Percentiles rank a stretch among this genome's conserved stretches.
phyloP scores from a whole-genome alignment of 1,140 invertebrate genomes.

The Brachionus rubens region DNA sequence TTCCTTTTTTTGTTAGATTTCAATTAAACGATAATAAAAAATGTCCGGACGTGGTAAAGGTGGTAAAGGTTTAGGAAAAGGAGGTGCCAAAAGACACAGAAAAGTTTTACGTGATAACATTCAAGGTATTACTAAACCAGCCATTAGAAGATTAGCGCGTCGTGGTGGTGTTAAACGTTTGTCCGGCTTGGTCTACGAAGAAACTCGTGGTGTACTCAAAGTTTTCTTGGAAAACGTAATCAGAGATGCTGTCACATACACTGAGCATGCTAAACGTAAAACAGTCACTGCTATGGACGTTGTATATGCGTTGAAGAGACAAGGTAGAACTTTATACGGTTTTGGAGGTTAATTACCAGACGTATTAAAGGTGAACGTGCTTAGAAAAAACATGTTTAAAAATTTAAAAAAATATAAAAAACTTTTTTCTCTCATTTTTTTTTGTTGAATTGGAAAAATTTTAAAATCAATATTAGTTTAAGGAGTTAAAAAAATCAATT shows the following conservation, averaged over 20 bases:
- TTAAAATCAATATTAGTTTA: too few relatives aligned
- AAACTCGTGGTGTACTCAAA: slow-evolving; percentile 70
- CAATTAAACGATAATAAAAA: not conserved
- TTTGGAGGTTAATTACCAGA: slow-evolving; percentile 54
- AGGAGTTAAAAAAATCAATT: too few relatives aligned
- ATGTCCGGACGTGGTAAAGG: slow-evolving; percentile 57
- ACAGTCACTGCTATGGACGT: slow-evolving; percentile 82
- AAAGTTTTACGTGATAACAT: slow-evolving; percentile 69
- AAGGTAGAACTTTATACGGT: slow-evolving; percentile 69
- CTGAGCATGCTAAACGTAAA: slow-evolving; percentile 75
- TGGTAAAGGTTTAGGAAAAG: slow-evolving; percentile 56
- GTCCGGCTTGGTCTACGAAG: slow-evolving; percentile 73
- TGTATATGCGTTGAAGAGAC: slow-evolving; percentile 79
- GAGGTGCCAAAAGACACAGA: slow-evolving; percentile 55
- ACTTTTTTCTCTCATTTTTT: too few relatives aligned
- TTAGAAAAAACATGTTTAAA: too few relatives aligned
- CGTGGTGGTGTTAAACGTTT: slow-evolving; percentile 74
- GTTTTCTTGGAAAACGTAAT: slow-evolving; percentile 78
- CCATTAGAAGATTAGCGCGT: slow-evolving; percentile 68
- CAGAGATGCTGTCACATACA: slow-evolving; percentile 76
- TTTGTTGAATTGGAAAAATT: too few relatives aligned
- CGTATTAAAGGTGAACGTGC: too few relatives aligned
- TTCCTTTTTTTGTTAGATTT: not conserved
- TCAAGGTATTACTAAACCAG: slow-evolving; percentile 71
- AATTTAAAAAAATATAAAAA: too few relatives aligned